A percentile compares a stretch with the other conserved stretches of the same genome.
Conservation (phyloP, 2,888 invertebrate genomes). For the Schizotus pectinicornis region DNA sequence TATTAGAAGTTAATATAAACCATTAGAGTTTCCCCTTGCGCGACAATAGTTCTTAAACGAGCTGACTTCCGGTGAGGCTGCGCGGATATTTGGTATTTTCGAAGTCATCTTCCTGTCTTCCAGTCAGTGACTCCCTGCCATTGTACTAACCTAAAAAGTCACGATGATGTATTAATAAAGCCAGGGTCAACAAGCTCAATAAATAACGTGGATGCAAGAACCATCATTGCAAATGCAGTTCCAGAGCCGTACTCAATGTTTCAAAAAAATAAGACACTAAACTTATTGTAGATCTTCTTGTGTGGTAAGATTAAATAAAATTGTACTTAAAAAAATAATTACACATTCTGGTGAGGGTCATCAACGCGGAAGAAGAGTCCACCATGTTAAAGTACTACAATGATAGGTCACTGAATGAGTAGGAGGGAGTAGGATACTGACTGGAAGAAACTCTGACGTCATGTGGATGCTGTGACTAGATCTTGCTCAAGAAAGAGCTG, state of each 20-base stretch:
- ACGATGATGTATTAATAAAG: conserved; percentile 50
- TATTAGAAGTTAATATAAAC: conserved; percentile 50
- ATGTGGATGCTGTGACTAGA: too few species aligned
- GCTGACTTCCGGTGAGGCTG: conserved; percentile 46
- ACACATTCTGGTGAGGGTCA: too few species aligned
- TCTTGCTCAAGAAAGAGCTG: too few species aligned
- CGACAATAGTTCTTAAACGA: conserved; percentile 48
- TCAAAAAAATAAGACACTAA: neutral
- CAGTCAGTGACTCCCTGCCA: conserved; percentile 16
- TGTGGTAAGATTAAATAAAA: too few species aligned
- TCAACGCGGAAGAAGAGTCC: too few species aligned
- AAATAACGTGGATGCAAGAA: conserved; percentile 36
- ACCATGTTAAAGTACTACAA: too few species aligned
- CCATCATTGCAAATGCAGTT: too few species aligned
- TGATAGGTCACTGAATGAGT: too few species aligned
- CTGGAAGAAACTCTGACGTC: too few species aligned
- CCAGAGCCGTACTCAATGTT: neutral
- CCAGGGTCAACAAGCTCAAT: conserved; percentile 30
- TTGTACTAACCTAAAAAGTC: conserved; percentile 44
- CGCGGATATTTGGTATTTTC: conserved; percentile 43
- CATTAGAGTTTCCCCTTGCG: conserved; percentile 42
- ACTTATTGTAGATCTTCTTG: too few species aligned
- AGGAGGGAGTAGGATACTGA: too few species aligned
- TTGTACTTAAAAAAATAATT: too few species aligned
- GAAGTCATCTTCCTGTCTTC: conserved; percentile 43